Evolutionary conservation across 2,113 vertebrate species (phyloP), one percentile per base, ranked within the genome.

Genomic region (Saguinus midas): DNA sequence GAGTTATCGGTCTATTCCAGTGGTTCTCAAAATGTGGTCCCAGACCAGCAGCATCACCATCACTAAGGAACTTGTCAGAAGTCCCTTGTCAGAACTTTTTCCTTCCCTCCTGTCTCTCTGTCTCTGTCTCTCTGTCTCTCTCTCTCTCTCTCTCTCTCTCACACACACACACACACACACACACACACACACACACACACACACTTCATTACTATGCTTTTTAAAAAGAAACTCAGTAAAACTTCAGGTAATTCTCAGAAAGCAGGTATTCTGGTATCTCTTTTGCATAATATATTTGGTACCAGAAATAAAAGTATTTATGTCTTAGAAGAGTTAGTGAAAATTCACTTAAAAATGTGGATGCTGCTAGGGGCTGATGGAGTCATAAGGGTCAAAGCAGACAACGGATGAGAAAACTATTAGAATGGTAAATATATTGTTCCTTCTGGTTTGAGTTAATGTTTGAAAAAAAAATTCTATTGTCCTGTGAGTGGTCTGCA

Each of bases 201-300:
- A 4, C 75, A 35, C 7, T 45, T 18, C 8, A 14, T 64, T 37
- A 80, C 45, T 66, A 35, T 5, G 40, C 61, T 78, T 64, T 75
- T 20, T 58, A 55, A 84, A 96, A 78, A 29, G 29, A 8, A 86
- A 50, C 6, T 43, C 57, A 32, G 16, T 7, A 64, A 55, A 92
- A 72, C 8, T 25, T 73, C 29, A 61, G 40, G n/a, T 91, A 50
- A 58, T 84, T 95, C 82, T 96, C 76, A 79, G 32, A 95, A 94
- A 57, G 27, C 13, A 75, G 78, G 27, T 5, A 35, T 72, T 72
- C n/a, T 61, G 8, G 11, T 81, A 18, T 57, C 48, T 82, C 32
- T 72, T 81, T 73, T 66, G 37, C 1, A 93, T 16, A 81, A 87
- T 37, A 16, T 70, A 64, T 43, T 90, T 57, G 79, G 9, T 17